phyloP scores from a whole-genome alignment of 2,113 vertebrate genomes.

The Halichoeres trimaculatus region DNA sequence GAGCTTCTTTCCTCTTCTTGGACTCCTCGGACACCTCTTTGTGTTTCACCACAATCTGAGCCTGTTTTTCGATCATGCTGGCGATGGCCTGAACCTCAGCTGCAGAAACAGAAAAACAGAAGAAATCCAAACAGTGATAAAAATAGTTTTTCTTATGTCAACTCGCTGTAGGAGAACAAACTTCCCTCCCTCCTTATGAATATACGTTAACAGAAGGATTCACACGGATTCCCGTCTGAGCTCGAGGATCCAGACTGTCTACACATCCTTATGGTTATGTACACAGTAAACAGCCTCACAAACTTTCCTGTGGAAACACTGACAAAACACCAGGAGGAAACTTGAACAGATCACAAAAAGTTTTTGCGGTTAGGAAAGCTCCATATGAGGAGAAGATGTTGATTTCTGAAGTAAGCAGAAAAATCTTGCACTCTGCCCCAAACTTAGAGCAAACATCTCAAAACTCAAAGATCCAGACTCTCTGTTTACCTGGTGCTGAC shows the following conservation, averaged over 20 bases:
- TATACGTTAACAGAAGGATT: background rate
- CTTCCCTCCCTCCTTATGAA: background rate
- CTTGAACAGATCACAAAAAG: background rate
- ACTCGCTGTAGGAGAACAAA: background rate
- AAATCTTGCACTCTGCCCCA: conserved; percentile 13
- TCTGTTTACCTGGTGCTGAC: conserved; percentile 14
- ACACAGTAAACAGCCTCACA: conserved; percentile 2
- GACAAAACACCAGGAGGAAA: conserved; percentile 1
- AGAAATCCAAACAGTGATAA: background rate
- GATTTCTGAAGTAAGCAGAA: background rate
- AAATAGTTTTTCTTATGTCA: background rate
- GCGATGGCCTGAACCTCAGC: conserved; percentile 93
- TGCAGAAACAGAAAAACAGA: conserved; percentile 55
- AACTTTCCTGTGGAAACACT: conserved; percentile 1
- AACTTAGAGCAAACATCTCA: conserved; percentile 7
- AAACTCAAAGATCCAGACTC: conserved; percentile 14
- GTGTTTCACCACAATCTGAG: conserved; percentile 94
- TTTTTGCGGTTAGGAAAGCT: background rate
- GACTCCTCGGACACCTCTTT: conserved; percentile 89
- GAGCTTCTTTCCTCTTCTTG: conserved; percentile 90
- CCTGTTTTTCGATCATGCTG: conserved; percentile 97
- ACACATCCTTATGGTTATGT: conserved; percentile 4
- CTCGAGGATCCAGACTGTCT: background rate
- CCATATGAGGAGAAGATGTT: conserved; percentile 5
- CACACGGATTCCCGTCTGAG: background rate